Conservation (phyloP, 1,140 invertebrate species). For the Zophobas morio region DNA sequence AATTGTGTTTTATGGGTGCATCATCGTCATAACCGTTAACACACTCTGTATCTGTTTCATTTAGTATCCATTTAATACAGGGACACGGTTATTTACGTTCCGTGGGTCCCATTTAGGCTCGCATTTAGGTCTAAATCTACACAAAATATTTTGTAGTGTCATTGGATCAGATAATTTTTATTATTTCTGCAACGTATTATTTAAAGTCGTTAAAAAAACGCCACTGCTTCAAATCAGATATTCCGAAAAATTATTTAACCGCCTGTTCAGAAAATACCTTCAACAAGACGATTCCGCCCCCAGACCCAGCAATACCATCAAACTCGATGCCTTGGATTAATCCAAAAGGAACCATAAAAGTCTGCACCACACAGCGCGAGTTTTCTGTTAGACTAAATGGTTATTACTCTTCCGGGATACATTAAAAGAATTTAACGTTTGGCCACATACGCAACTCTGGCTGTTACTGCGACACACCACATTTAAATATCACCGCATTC, state of each 20-base stretch:
- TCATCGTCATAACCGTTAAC: slow-evolving; percentile 42
- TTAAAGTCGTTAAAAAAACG: no score
- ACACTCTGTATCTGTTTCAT: slow-evolving; percentile 46
- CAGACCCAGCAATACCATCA: slow-evolving; percentile 18
- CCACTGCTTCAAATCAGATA: no score
- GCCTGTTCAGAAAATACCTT: no score
- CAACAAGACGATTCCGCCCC: background rate
- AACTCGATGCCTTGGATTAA: slow-evolving; percentile 17
- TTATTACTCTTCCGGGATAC: slow-evolving; percentile 41
- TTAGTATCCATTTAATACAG: slow-evolving; percentile 33
- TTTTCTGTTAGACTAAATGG: slow-evolving; percentile 41
- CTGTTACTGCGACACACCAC: background rate
- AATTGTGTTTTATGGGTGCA: slow-evolving; percentile 43
- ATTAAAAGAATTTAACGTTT: slow-evolving; percentile 31
- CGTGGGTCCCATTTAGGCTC: no score
- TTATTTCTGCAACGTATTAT: no score
- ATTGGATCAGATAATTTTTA: background rate
- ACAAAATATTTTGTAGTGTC: background rate
- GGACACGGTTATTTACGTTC: no score
- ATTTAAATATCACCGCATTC: slow-evolving; percentile 2
- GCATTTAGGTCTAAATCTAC: no score
- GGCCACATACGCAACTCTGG: slow-evolving; percentile 15
- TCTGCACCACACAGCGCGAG: slow-evolving; percentile 19
- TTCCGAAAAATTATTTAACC: no score
- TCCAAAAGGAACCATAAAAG: slow-evolving; percentile 46